Base-by-base conservation (phyloP, 2,888 invertebrate genomes). In the Helicoverpa assulta region DNA sequence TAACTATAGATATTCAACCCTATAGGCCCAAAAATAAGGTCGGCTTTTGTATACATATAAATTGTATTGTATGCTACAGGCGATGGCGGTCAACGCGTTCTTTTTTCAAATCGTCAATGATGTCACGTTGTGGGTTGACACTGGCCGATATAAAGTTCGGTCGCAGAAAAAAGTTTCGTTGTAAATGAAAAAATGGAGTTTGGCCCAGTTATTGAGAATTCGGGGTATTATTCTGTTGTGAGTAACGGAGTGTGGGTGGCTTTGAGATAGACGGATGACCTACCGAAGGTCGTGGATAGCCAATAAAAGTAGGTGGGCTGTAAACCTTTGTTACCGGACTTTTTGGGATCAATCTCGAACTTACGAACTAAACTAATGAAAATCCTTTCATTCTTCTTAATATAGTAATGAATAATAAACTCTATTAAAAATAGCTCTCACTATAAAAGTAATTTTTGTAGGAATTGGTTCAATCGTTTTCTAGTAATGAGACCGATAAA, bases 31-130 rank as follows among this genome's bases (percentile, higher is more conserved):
- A 8, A 0, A 0, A 29, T 68, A 70, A 68, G 67, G 76, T 77
- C 47, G 47, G 80, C 43, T 77, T 72, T 83, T 43, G 33, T 21
- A 60, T 51, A n/a, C n/a, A n/a, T n/a, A 59, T 4, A 19, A 16
- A 33, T 18, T 29, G 19, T 16, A 53, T 60, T 63, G 72, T 82
- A 68, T 77, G 73, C 82, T 80, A 83, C 73, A 81, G 81, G 81
- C 77, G 81, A 87, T 86, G 81, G 87, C 87, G 87, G 90, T 87
- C 88, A 87, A 78, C 75, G 53, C 67, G 81, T 85, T 86, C 80
- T 78, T 81, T 85, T 87, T 88, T 86, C 74, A 76, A 86, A 85
- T 83, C 69, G 81, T 65, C 80, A 70, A 70, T 84, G 80, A 84
- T 80, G 85, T 82, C 81, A 85, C 74, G 75, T 83, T 66, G 67